These are phyloP conservation scores for Delia radicum DNA, from an alignment of 1,140 invertebrate species.

Conservation along the genomic window DNA sequence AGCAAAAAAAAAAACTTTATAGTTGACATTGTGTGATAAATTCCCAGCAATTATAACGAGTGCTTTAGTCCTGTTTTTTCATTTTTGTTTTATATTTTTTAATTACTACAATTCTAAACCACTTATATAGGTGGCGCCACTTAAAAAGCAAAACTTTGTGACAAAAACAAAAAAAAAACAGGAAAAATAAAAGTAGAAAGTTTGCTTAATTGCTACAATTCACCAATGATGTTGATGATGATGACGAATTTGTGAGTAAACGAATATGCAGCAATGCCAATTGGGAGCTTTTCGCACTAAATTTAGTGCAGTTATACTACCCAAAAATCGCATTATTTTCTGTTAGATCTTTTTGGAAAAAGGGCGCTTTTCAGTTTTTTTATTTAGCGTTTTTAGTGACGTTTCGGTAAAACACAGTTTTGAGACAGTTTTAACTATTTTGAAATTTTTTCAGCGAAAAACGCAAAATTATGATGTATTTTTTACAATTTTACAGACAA, in stretches of 20 bases:
- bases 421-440: too few relatives aligned
- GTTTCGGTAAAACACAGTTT: too few relatives aligned
- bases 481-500: too few relatives aligned
- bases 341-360: too few relatives aligned
- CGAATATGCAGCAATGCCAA: background rate
- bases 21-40: conserved; percentile 2
- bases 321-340: too few relatives aligned
- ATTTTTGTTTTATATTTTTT: background rate
- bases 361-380: too few relatives aligned
- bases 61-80: background rate
- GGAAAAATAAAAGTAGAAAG: background rate
- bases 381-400: too few relatives aligned
- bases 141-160: background rate
- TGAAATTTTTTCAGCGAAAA: too few relatives aligned
- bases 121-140: conserved; percentile 2
- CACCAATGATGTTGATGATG: background rate
- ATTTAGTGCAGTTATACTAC: too few relatives aligned
- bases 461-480: too few relatives aligned
- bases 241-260: background rate
- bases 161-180: background rate
- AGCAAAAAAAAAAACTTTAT: background rate
- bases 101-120: conserved; percentile 4
- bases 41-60: background rate
- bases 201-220: conserved; percentile 9
- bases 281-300: too few relatives aligned